These are phyloP conservation scores for Palythoa heliodiscus DNA, from an alignment of 92 coral and sea anemone species.

Conservation along the genomic window DNA sequence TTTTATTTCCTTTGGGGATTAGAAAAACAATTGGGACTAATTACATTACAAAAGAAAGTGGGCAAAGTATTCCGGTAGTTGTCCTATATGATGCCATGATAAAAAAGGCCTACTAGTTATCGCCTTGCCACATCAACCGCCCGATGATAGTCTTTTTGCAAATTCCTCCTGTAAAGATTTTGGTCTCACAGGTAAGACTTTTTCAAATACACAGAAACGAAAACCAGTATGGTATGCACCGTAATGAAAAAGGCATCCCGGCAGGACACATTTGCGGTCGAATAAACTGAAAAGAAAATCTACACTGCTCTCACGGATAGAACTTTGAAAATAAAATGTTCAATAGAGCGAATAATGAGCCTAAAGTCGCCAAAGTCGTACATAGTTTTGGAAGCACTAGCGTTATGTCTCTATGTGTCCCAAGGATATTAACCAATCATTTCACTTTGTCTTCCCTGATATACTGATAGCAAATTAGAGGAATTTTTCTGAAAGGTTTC, in stretches of 20 bases:
- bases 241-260: background rate
- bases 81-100: no score
- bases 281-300: background rate
- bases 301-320: background rate
- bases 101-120: no score
- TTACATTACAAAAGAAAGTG: no score
- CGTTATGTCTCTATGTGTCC: background rate
- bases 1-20: no score
- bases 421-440: no score
- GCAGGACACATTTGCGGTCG: background rate
- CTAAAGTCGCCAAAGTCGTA: background rate
- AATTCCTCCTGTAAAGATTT: background rate
- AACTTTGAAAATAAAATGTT: background rate
- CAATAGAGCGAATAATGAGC: background rate
- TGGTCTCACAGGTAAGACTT: background rate
- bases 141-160: background rate
- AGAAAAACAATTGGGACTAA: no score
- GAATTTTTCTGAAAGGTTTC: background rate
- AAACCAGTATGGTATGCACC: background rate
- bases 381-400: background rate
- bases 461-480: background rate
- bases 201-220: background rate
- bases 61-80: no score
- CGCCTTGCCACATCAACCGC: background rate
- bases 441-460: background rate